A percentile compares a stretch with the other conserved stretches of the same genome.
These are phyloP conservation scores for Pasiphila rectangulata DNA, from an alignment of 2,888 invertebrate genomes.

Conservation along the genomic window DNA sequence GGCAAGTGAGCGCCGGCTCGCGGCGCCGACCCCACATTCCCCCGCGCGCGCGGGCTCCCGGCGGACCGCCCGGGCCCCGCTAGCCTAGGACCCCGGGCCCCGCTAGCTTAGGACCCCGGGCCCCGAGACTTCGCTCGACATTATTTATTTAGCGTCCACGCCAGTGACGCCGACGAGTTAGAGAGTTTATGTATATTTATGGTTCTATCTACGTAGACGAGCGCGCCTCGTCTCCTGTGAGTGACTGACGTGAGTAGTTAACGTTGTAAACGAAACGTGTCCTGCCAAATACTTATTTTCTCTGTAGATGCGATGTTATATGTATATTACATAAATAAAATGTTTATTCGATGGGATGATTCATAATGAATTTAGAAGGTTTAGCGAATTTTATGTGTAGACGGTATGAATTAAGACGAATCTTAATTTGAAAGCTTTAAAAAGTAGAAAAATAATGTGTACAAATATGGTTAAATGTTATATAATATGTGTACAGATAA, in stretches of 20 bases:
- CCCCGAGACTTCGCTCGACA: neutral
- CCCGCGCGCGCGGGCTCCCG: conserved; percentile 19
- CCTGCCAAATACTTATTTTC: conserved; percentile 47
- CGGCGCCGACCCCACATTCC: conserved; percentile 16
- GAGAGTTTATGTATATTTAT: conserved; percentile 25
- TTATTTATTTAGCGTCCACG: conserved; percentile 22
- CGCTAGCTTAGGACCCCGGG: neutral
- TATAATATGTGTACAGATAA: conserved; percentile 61
- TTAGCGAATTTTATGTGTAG: conserved; percentile 48
- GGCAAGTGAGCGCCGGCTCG: conserved; percentile 80
- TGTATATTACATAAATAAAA: conserved; percentile 46
- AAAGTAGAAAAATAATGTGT: conserved; percentile 62
- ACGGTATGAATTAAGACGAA: conserved; percentile 57
- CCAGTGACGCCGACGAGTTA: conserved; percentile 12
- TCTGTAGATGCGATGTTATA: conserved; percentile 41
- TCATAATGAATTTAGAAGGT: conserved; percentile 49
- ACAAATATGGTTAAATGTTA: conserved; percentile 53
- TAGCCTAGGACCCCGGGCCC: conserved; percentile 5
- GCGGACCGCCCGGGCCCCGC: neutral
- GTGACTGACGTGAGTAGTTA: conserved; percentile 27
- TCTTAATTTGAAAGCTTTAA: conserved; percentile 76
- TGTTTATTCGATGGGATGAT: conserved; percentile 42
- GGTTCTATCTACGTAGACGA: conserved; percentile 9
- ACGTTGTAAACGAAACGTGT: conserved; percentile 42
- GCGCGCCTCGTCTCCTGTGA: conserved; percentile 4